Evolutionary conservation across 2,888 invertebrate genomes (phyloP).

Genomic region (Oxyteleia sp.): DNA sequence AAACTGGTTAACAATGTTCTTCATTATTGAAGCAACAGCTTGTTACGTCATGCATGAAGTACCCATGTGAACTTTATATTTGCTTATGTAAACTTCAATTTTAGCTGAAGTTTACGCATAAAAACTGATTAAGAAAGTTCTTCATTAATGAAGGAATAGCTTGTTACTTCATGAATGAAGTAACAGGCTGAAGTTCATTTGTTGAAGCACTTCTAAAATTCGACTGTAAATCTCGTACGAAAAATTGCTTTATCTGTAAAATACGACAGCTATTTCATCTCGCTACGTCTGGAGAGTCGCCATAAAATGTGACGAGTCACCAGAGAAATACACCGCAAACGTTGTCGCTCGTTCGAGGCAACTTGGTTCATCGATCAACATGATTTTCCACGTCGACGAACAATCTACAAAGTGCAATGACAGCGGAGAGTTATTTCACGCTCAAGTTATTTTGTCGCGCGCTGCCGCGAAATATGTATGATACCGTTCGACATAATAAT

Average conservation of each 20-base stretch:
- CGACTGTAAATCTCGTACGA: background rate
- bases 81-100: too few species aligned
- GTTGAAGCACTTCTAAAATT: background rate
- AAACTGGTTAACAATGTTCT: too few species aligned
- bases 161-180: too few species aligned
- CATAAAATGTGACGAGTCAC: constrained; percentile 47
- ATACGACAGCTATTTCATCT: constrained; percentile 25
- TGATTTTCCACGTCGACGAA: constrained; percentile 48
- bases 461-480: constrained; percentile 34
- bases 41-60: too few species aligned
- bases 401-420: constrained; percentile 50
- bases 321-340: constrained; percentile 34
- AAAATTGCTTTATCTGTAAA: constrained; percentile 13
- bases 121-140: too few species aligned
- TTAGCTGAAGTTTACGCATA: too few species aligned
- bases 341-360: constrained; percentile 25
- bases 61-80: too few species aligned
- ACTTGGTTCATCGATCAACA: constrained; percentile 46
- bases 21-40: too few species aligned
- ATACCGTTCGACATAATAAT: constrained; percentile 36
- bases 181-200: too few species aligned
- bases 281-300: constrained; percentile 19
- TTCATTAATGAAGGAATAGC: too few species aligned
- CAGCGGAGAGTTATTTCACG: constrained; percentile 60
- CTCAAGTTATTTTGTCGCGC: constrained; percentile 51